Evolutionary conservation across 2,888 invertebrate species (phyloP), one percentile per base, ranked within the genome.

Genomic region (Ophioninae sp.): DNA sequence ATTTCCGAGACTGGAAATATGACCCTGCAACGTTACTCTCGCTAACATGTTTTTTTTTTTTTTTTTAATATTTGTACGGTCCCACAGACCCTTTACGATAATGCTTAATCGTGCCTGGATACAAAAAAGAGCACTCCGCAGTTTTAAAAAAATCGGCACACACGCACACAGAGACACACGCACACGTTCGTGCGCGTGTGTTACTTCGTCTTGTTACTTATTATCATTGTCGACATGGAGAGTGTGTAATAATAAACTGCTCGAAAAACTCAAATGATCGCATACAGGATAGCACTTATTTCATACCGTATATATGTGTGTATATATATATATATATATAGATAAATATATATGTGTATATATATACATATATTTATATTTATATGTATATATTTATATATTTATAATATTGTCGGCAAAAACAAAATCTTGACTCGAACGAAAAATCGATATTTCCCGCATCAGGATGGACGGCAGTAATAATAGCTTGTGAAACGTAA

Each of bases 361-460:
- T 70, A 10, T 70, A 10, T 30, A 72, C 39, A 72, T 61, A 50
- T 72, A 61, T 30, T 30, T 30, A 75, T 20, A 44, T n/a, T n/a
- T n/a, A n/a, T n/a, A n/a, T n/a, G 21, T 70, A 57, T 70, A 10
- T 30, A 72, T 59, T 17, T 59, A 72, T 61, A 50, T 72, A 61
- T 30, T 30, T 30, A 75, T 20, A 44, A n/a, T 8, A 57, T 61
- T 61, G 69, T 64, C 80, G 74, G 69, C 80, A 83, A 85, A 81
- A 85, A 85, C 83, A 81, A 83, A 79, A 85, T 85, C 85, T 85
- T 85, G 83, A 85, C 81, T 83, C 83, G 81, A 81, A 84, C 76
- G 65, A 50, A 80, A 82, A 85, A 82, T 82, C 79, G 81, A 82
- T 79, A 75, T 82, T 85, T 84, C 75, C 80, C 83, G 85, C 86